Base-by-base conservation (phyloP, 1,140 invertebrate genomes). In the Macrotrachela quadricornifera region DNA sequence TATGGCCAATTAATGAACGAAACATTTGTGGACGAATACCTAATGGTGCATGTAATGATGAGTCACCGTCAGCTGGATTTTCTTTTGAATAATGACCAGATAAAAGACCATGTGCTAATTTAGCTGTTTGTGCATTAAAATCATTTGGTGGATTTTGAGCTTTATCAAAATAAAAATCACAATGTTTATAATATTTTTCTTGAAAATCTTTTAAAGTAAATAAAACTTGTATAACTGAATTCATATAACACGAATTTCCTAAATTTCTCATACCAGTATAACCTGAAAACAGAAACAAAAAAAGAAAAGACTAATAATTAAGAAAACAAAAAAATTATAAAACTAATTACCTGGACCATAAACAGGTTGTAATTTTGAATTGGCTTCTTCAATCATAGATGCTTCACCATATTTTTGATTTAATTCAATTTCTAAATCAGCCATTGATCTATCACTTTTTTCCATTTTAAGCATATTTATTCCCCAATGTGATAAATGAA, bases 381-480 rank as follows among this genome's bases (percentile, higher is more conserved):
- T 80, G 14, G 81, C 78, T 71, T 99, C 94, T 60, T 87, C 84
- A 15, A 95, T 76, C 0, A 81, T 77, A 39, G 80, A 79, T 88
- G 90, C 97, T 69, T 99, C 91, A 13, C 54, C 83, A 11, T 82
- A 78, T 56, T 82, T 81, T 65, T 94, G 82, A 73, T 99, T 99
- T 14, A 94, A 69, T 65, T 97, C 90, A 56, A 97, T 72, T 64
- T 97, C 92, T 57, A 97, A 64, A 66, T 97, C 94, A n/a, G 86
- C 74, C 85, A 97, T 97, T 0, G 88, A 91, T 66, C 97, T 96
- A 58, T 99, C 94, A 8, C 90, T 95, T 79, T 97, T 97, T 67
- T 90, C 80, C 76, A 96, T 77, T 50, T 82, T 77, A 11, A 80
- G 76, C 44, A 91, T 79, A 63, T 95, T 91, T 49, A 99, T 94